Conservation (phyloP, 2,113 vertebrate species). For the Ammodytes marinus region DNA sequence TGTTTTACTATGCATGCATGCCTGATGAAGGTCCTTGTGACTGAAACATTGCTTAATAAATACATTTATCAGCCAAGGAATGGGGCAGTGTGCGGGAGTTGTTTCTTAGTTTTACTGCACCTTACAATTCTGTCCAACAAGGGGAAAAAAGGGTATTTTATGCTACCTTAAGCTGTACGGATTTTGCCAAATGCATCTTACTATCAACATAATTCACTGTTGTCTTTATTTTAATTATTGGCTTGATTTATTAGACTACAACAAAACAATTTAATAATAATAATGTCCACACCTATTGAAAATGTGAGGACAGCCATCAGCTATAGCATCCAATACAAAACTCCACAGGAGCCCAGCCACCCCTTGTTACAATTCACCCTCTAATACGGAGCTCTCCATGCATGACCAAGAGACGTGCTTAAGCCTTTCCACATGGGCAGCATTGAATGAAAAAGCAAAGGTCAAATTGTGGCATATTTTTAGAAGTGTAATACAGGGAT, state of each 20-base stretch:
- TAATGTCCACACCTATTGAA: neutral
- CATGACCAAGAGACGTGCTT: slow-evolving; percentile 50
- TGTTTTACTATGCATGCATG: no score
- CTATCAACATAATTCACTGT: neutral
- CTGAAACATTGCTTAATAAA: no score
- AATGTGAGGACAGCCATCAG: slow-evolving; percentile 2
- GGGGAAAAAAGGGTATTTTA: no score
- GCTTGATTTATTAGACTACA: neutral
- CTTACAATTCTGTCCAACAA: no score
- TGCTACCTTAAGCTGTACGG: no score
- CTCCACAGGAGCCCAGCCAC: slow-evolving; percentile 39
- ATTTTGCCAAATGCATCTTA: neutral
- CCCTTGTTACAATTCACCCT: slow-evolving; percentile 48
- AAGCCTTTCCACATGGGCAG: slow-evolving; percentile 63
- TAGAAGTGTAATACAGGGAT: neutral
- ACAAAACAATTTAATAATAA: neutral
- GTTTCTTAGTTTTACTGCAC: no score
- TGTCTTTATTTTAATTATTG: slow-evolving; percentile 1
- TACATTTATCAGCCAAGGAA: no score
- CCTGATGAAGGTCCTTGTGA: no score
- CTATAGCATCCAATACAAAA: slow-evolving; percentile 19
- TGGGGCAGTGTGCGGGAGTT: no score
- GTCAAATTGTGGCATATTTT: slow-evolving; percentile 44
- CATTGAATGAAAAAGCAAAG: slow-evolving; percentile 60
- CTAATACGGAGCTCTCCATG: slow-evolving; percentile 46